phyloP scores from a whole-genome alignment of 1,140 invertebrate genomes.

The Lordiphosa stackelbergi region DNA sequence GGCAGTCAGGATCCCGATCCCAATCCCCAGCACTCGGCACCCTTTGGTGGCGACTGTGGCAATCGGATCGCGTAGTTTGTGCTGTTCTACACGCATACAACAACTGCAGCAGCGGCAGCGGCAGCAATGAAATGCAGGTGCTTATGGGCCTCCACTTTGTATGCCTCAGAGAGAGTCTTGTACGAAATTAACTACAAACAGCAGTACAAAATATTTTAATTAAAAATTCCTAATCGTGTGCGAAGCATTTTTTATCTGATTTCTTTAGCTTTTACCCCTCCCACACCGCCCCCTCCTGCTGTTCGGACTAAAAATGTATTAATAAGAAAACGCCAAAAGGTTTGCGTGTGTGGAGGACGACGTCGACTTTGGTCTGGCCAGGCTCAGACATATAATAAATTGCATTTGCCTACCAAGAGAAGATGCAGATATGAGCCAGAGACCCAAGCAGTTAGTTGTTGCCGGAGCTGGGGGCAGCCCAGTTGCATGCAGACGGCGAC shows the following conservation, averaged over 20 bases:
- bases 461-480: conserved; percentile 4
- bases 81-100: conserved; percentile 75
- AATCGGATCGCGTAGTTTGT: conserved; percentile 74
- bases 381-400: conserved; percentile 72
- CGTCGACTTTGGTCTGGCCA: conserved; percentile 21
- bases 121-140: conserved; percentile 59
- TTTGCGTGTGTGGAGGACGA: conserved; percentile 65
- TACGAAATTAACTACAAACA: conserved; percentile 75
- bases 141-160: conserved; percentile 50
- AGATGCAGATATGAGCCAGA: conserved; percentile 68
- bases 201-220: conserved; percentile 77
- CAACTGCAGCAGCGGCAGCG: conserved; percentile 30
- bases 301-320: conserved; percentile 71
- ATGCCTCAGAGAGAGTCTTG: conserved; percentile 61
- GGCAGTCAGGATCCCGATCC: conserved; percentile 19
- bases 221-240: conserved; percentile 77
- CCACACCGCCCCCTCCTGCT: conserved; percentile 8
- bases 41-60: conserved; percentile 60
- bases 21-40: conserved; percentile 37
- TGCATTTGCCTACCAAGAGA: conserved; percentile 69
- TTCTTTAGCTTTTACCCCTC: conserved; percentile 30
- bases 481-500: conserved; percentile 47
- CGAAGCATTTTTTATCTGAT: conserved; percentile 77
- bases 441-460: conserved; percentile 17
- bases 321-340: conserved; percentile 73